Conservation (phyloP, 2,797 vertebrate species). For the Rhodeus uyekii region DNA sequence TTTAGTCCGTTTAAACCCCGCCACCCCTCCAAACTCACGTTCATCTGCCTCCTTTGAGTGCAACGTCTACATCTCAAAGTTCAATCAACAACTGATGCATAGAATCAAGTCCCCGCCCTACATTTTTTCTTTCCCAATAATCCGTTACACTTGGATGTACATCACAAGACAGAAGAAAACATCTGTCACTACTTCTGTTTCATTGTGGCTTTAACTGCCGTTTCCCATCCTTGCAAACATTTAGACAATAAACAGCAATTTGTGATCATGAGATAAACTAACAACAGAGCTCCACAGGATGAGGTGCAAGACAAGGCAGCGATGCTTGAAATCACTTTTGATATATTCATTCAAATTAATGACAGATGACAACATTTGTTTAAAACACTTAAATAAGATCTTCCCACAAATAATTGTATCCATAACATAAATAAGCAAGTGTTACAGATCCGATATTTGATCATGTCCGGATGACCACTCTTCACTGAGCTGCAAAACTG, state of each 20-base stretch:
- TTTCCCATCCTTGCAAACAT: neutral
- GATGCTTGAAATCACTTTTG: neutral
- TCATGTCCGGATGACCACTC: constrained; percentile 24
- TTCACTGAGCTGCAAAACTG: constrained; percentile 35
- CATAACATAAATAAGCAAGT: neutral
- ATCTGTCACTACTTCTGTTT: neutral
- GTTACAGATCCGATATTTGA: neutral
- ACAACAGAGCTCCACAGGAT: constrained; percentile 12
- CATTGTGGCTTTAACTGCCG: neutral
- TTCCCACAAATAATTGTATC: neutral
- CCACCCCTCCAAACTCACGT: neutral
- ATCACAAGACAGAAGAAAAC: neutral
- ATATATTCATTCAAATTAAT: constrained; percentile 13
- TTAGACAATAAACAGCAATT: constrained; percentile 44
- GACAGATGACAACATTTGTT: neutral
- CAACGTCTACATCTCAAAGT: neutral
- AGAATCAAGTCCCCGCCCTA: neutral
- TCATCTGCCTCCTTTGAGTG: neutral
- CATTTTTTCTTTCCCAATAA: neutral
- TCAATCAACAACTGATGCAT: neutral
- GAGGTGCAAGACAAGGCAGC: constrained; percentile 22
- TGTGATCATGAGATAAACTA: constrained; percentile 55
- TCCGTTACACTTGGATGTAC: neutral
- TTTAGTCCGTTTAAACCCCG: neutral
- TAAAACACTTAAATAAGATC: neutral